These are phyloP conservation scores for Platyrinchus mystaceus DNA, from an alignment of 2,797 vertebrate genomes.

Conservation along the genomic window DNA sequence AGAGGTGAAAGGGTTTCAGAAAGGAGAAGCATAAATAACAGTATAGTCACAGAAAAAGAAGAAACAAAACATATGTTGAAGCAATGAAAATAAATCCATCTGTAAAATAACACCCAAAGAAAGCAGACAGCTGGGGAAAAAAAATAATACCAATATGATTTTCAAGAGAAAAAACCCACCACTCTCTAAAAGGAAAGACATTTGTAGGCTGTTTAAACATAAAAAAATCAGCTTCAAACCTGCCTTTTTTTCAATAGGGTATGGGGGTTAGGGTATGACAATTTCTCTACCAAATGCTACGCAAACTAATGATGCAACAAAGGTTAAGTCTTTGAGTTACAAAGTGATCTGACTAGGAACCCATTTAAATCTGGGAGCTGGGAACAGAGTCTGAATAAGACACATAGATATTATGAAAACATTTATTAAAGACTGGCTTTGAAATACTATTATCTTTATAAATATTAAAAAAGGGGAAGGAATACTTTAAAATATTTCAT, in stretches of 20 bases:
- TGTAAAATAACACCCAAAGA: not conserved
- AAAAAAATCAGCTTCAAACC: not conserved
- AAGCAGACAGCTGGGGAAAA: not conserved
- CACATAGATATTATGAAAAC: not conserved
- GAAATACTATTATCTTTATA: not conserved
- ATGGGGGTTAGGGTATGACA: fast-evolving
- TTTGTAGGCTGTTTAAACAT: not conserved
- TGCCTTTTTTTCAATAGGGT: not conserved
- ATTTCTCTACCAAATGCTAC: not conserved
- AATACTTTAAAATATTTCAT: not conserved
- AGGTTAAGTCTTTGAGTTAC: not conserved
- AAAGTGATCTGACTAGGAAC: not conserved
- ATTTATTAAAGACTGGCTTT: not conserved
- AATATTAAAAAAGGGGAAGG: fast-evolving
- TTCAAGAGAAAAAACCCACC: not conserved
- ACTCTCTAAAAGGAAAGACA: not conserved
- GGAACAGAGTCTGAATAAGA: not conserved
- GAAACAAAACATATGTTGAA: not conserved
- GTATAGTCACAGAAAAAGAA: not conserved
- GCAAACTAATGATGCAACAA: not conserved
- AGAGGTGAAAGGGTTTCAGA: not conserved
- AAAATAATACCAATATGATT: not conserved
- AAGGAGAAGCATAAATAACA: not conserved
- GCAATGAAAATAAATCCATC: not conserved
- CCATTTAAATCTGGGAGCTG: not conserved